These are phyloP conservation scores for Pseudochirops corinnae DNA, from an alignment of 2,797 vertebrate genomes.

Conservation along the genomic window DNA sequence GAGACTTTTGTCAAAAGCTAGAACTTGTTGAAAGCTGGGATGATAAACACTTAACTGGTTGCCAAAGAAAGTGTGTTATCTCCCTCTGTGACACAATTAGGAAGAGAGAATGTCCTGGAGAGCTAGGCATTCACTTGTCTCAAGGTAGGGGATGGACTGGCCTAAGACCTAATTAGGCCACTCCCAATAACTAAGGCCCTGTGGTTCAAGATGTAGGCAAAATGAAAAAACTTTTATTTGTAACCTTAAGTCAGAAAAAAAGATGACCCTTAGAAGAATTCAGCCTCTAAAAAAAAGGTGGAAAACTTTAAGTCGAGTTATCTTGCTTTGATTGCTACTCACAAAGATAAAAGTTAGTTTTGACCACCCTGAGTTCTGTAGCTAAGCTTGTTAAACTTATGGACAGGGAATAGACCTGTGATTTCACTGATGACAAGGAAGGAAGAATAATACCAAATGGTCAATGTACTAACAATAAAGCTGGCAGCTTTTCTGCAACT, in stretches of 20 bases:
- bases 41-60: background rate
- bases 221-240: background rate
- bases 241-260: background rate
- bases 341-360: background rate
- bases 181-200: background rate
- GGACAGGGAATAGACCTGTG: background rate
- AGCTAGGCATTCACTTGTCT: background rate
- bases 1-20: background rate
- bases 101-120: background rate
- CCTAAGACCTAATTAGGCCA: background rate
- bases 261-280: background rate
- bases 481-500: too few relatives aligned
- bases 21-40: too few relatives aligned
- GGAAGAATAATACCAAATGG: too few relatives aligned
- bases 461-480: too few relatives aligned
- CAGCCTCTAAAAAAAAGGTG: background rate
- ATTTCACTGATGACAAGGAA: too few relatives aligned
- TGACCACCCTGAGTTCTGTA: too few relatives aligned
- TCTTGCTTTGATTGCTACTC: background rate
- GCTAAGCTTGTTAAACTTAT: too few relatives aligned
- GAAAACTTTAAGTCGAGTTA: background rate
- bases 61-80: background rate
- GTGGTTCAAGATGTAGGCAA: background rate
- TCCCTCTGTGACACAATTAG: background rate
- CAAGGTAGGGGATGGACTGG: background rate